Evolutionary conservation across 2,113 vertebrate species (phyloP).

Genomic region (Epinephelus lanceolatus): DNA sequence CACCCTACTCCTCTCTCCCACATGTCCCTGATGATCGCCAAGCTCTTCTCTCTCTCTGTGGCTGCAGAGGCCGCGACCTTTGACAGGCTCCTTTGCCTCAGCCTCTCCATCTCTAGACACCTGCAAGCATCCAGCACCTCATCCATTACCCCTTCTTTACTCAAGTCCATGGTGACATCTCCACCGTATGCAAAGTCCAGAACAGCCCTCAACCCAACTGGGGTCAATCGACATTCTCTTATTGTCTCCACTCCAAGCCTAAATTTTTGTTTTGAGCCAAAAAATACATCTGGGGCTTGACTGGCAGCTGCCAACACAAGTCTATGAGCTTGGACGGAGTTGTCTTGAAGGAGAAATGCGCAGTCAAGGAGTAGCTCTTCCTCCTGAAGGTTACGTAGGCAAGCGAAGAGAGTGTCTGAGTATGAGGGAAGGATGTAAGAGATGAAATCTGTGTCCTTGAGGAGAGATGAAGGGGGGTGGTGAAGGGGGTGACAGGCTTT

Average conservation of each 20-base stretch:
- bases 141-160: background rate
- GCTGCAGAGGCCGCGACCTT: background rate
- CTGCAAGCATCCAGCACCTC: slow-evolving; percentile 28
- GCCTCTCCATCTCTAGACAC: slow-evolving; percentile 23
- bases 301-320: slow-evolving; percentile 39
- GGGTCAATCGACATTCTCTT: slow-evolving; percentile 4
- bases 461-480: background rate
- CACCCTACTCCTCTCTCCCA: slow-evolving; percentile 32
- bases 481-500: background rate
- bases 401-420: slow-evolving; percentile 16
- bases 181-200: slow-evolving; percentile 46
- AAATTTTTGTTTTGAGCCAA: background rate
- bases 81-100: slow-evolving; percentile 1
- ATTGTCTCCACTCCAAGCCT: background rate
- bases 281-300: slow-evolving; percentile 9
- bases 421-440: slow-evolving; percentile 21
- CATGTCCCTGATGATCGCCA: slow-evolving; percentile 29
- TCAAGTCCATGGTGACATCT: slow-evolving; percentile 6
- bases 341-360: too few species aligned
- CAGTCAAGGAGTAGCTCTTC: too few species aligned
- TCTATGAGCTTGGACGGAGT: slow-evolving; percentile 7
- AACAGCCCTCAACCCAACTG: slow-evolving; percentile 27
- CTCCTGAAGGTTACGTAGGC: background rate
- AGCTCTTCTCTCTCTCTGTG: slow-evolving; percentile 31
- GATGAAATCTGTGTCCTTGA: background rate